phyloP scores from a whole-genome alignment of 2,888 invertebrate species.

The Zygaena filipendulae region DNA sequence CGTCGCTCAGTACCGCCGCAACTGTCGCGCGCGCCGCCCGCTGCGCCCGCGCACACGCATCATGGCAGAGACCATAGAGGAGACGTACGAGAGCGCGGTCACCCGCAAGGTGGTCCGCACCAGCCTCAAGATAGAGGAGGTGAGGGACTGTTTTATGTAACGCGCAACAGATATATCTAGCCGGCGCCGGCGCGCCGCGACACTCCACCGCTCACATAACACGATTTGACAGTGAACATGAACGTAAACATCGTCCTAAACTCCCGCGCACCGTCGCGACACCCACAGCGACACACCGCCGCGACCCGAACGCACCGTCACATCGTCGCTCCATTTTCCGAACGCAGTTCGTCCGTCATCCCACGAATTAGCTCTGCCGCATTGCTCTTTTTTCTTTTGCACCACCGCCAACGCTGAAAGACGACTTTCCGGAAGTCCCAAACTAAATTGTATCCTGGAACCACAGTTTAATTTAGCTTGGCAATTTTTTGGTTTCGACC shows the following conservation, averaged over 20 bases:
- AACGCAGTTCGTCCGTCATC: constrained; percentile 13
- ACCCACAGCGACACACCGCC: constrained; percentile 18
- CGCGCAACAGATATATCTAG: constrained; percentile 46
- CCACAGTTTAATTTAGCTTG: constrained; percentile 8
- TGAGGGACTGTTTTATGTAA: constrained; percentile 66
- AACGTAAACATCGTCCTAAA: constrained; percentile 42
- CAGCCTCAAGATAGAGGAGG: constrained; percentile 79
- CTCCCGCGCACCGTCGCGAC: constrained; percentile 12
- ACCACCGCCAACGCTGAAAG: constrained; percentile 24
- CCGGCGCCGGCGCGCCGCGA: constrained; percentile 28
- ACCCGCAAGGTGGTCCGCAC: constrained; percentile 76
- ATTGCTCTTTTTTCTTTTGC: constrained; percentile 20
- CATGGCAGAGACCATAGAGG: constrained; percentile 78
- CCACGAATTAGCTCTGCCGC: constrained; percentile 10
- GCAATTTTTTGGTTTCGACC: constrained; percentile 9
- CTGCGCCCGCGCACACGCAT: constrained; percentile 54
- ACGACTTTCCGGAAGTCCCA: constrained; percentile 32
- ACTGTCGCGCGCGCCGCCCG: constrained; percentile 59
- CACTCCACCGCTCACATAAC: constrained; percentile 41
- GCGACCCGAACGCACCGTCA: constrained; percentile 18
- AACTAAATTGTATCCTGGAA: constrained; percentile 42
- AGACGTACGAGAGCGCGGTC: constrained; percentile 76
- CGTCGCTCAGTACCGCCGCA: constrained; percentile 58
- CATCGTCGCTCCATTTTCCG: constrained; percentile 16
- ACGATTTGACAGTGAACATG: constrained; percentile 57